phyloP scores from a whole-genome alignment of 2,113 vertebrate species.

The Nannospalax galili region DNA sequence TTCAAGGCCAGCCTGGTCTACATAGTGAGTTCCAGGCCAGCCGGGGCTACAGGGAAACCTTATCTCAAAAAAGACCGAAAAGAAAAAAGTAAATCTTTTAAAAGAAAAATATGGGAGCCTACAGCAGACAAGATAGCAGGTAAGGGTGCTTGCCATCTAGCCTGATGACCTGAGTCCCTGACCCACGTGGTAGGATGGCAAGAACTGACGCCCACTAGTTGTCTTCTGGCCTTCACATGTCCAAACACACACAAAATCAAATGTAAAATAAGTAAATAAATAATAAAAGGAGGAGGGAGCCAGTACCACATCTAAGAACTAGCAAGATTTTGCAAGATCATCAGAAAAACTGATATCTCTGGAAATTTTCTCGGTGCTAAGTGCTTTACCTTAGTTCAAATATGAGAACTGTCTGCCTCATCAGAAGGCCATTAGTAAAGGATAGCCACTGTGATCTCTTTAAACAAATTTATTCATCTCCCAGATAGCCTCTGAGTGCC shows the following conservation, averaged over 20 bases:
- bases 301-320: neutral
- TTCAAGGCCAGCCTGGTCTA: neutral
- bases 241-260: neutral
- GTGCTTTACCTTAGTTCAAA: neutral
- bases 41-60: too few species aligned
- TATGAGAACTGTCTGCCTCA: neutral
- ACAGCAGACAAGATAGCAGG: too few species aligned
- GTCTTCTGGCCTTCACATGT: neutral
- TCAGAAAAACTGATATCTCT: neutral
- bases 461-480: neutral
- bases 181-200: neutral
- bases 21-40: neutral
- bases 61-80: too few species aligned
- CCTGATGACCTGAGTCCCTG: neutral
- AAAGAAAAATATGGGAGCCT: too few species aligned
- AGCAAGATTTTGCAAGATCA: neutral
- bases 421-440: neutral
- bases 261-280: neutral
- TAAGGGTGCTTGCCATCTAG: neutral
- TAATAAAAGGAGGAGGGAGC: too few species aligned
- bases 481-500: neutral
- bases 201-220: neutral
- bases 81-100: too few species aligned
- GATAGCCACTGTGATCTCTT: rapidly evolving
- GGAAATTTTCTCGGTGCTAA: neutral